phyloP scores from a whole-genome alignment of 92 coral and sea anemone species.

The Palythoa grandiflora region DNA sequence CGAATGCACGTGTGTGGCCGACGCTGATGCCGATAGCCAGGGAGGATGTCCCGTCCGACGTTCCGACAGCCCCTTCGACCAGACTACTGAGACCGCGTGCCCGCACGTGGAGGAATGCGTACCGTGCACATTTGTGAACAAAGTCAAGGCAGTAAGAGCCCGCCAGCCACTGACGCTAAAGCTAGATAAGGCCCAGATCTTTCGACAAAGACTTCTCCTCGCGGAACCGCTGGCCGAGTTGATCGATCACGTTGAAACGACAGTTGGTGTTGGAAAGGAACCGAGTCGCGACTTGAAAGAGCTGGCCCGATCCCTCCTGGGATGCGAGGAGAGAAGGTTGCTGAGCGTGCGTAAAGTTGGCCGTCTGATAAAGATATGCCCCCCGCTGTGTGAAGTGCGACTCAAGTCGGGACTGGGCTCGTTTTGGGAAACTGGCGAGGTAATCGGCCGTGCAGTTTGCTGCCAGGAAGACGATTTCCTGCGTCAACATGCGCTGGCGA shows the following conservation, averaged over 20 bases:
- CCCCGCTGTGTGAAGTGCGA: constrained; percentile 11
- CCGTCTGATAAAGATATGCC: constrained; percentile 25
- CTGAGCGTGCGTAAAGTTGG: constrained; percentile 16
- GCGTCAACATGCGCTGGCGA: constrained; percentile 1
- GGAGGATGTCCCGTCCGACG: constrained; percentile 24
- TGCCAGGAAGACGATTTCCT: constrained; percentile 24
- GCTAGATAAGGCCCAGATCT: constrained; percentile 11
- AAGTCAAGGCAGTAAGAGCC: not conserved
- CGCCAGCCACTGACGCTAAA: not conserved
- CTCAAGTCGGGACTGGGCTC: constrained; percentile 23
- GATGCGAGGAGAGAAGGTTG: not conserved
- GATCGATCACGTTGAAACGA: constrained; percentile 20
- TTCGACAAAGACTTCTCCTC: constrained; percentile 30
- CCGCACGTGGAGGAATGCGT: constrained; percentile 39
- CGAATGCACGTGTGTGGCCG: constrained; percentile 28
- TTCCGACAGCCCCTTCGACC: constrained; percentile 5
- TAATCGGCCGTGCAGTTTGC: constrained; percentile 38
- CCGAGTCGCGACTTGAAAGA: constrained; percentile 3
- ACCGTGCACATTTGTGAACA: constrained; percentile 38
- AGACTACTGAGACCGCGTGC: not conserved
- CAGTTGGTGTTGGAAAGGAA: not conserved
- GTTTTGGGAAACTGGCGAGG: constrained; percentile 30
- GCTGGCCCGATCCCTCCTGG: constrained; percentile 1
- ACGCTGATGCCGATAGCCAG: too few relatives aligned
- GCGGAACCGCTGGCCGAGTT: constrained; percentile 25